These are phyloP conservation scores for Labeo calbasu DNA, from an alignment of 2,797 vertebrate species.

Conservation along the genomic window DNA sequence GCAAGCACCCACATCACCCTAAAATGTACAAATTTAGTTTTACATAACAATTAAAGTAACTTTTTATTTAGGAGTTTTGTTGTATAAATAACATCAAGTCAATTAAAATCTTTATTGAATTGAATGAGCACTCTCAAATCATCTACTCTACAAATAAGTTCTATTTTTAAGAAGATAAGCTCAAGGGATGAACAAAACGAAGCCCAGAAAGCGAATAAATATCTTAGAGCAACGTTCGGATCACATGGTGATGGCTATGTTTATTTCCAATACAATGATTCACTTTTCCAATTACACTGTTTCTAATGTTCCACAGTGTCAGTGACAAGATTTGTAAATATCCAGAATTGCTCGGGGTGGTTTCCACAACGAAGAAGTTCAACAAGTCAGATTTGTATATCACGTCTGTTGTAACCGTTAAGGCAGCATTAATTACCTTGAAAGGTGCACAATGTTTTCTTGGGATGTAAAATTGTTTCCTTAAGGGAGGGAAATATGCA, in stretches of 20 bases:
- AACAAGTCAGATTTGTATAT: conserved; percentile 41
- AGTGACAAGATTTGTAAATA: conserved; percentile 45
- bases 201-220: conserved; percentile 22
- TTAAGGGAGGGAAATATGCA: conserved; percentile 32
- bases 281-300: conserved; percentile 40
- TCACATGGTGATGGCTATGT: conserved; percentile 1
- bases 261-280: conserved; percentile 44
- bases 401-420: conserved; percentile 10
- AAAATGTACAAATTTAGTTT: neutral
- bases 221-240: conserved; percentile 30
- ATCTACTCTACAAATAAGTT: neutral
- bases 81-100: neutral
- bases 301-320: conserved; percentile 29
- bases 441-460: conserved; percentile 44
- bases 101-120: neutral
- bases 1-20: neutral
- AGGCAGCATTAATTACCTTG: conserved; percentile 36
- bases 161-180: conserved; percentile 17
- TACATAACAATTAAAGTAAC: neutral
- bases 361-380: conserved; percentile 41
- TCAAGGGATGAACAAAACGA: conserved; percentile 18
- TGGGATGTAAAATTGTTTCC: conserved; percentile 42
- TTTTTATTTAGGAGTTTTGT: neutral
- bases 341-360: conserved; percentile 32
- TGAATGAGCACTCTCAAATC: neutral